These are phyloP conservation scores for Otolemur crassicaudatus DNA, from an alignment of 2,797 vertebrate genomes.

Conservation along the genomic window DNA sequence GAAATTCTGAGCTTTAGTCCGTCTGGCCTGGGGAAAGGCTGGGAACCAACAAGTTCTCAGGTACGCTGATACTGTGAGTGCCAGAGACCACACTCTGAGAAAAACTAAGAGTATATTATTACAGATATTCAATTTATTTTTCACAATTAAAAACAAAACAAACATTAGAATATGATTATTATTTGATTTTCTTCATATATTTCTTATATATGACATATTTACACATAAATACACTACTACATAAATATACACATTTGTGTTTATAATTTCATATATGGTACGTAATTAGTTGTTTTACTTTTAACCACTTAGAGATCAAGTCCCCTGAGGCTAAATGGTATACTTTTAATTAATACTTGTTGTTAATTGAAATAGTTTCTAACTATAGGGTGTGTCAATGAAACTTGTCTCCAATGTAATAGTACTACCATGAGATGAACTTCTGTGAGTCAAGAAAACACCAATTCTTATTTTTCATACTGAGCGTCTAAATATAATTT, in stretches of 20 bases:
- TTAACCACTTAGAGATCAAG: not conserved
- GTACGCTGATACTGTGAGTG: no score
- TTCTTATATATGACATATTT: not conserved
- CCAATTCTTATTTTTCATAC: not conserved
- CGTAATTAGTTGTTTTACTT: not conserved
- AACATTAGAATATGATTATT: not conserved
- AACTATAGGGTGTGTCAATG: not conserved
- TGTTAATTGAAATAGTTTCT: slow-evolving; percentile 32
- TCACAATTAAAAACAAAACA: not conserved
- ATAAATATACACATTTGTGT: not conserved
- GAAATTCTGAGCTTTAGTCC: not conserved
- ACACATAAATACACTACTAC: no score
- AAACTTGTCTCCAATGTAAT: not conserved
- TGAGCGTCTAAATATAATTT: not conserved
- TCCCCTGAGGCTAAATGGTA: not conserved
- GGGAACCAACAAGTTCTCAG: not conserved
- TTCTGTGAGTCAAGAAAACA: not conserved
- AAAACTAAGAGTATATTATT: not conserved
- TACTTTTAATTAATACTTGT: not conserved
- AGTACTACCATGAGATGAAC: not conserved
- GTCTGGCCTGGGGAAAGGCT: not conserved
- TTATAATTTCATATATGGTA: not conserved
- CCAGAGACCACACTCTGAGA: not conserved
- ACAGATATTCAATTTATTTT: not conserved
- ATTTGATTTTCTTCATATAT: not conserved